A percentile compares a stretch with the other conserved stretches of the same genome.
phyloP scores from a whole-genome alignment of 2,888 invertebrate genomes.

The Diaphora mendica region DNA sequence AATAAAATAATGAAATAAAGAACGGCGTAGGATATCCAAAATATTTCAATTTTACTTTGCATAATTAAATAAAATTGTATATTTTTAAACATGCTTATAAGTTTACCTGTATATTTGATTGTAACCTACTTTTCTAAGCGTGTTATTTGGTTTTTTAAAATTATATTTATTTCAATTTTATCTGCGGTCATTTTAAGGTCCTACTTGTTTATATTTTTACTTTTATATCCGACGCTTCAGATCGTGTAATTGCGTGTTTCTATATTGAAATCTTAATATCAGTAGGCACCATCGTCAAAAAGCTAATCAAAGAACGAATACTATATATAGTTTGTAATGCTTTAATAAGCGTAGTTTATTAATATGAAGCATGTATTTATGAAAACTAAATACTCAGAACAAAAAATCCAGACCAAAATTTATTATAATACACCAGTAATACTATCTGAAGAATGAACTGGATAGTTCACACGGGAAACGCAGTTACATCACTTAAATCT shows the following conservation, averaged over 20 bases:
- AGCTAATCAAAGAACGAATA: constrained; percentile 31
- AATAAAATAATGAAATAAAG: neutral
- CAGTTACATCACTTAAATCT: neutral
- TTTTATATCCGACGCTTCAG: constrained; percentile 15
- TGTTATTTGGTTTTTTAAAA: neutral
- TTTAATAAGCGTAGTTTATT: constrained; percentile 31
- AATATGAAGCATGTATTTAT: constrained; percentile 7
- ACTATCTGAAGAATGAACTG: neutral
- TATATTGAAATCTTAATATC: constrained; percentile 17
- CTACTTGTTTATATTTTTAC: neutral
- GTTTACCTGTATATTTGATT: too few species aligned
- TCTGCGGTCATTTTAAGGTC: constrained; percentile 14
- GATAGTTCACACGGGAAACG: neutral
- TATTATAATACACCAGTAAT: neutral
- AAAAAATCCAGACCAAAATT: neutral
- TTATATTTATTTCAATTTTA: neutral
- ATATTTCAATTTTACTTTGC: neutral
- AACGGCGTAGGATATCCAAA: neutral
- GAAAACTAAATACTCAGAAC: neutral
- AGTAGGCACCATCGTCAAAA: constrained; percentile 27
- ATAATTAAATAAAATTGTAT: too few species aligned
- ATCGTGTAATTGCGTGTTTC: constrained; percentile 27
- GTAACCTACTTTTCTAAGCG: too few species aligned
- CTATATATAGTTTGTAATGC: constrained; percentile 27
- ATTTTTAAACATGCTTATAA: too few species aligned